Percentiles rank a stretch among this genome's conserved stretches.
These are phyloP conservation scores for Molossus molossus DNA, from an alignment of 2,797 vertebrate species.

Conservation along the genomic window DNA sequence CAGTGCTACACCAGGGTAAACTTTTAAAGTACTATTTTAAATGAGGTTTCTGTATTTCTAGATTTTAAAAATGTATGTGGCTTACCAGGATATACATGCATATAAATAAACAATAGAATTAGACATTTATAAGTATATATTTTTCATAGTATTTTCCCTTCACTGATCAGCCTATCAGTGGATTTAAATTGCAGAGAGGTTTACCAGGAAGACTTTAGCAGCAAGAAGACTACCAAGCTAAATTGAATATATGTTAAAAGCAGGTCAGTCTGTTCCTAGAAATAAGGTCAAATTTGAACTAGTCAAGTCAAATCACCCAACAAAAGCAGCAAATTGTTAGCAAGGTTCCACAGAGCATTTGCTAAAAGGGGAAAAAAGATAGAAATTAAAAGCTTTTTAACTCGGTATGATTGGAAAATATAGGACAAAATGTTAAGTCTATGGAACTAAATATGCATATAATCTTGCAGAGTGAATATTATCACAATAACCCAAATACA, in stretches of 20 bases:
- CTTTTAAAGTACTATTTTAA: slow-evolving; percentile 47
- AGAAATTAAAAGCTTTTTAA: slow-evolving; percentile 1
- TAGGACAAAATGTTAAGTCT: slow-evolving; percentile 30
- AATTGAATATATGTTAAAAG: neutral
- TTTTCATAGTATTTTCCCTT: slow-evolving; percentile 20
- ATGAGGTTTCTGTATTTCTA: slow-evolving; percentile 43
- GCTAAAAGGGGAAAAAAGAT: neutral
- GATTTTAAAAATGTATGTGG: neutral
- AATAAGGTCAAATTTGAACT: slow-evolving; percentile 59
- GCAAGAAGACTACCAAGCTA: neutral
- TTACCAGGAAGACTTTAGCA: slow-evolving; percentile 43
- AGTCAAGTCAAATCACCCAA: slow-evolving; percentile 47
- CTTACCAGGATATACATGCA: neutral
- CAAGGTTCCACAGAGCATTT: neutral
- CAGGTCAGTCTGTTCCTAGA: slow-evolving; percentile 35
- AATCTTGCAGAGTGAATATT: neutral
- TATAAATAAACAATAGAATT: slow-evolving; percentile 2
- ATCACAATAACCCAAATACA: neutral
- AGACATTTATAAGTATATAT: slow-evolving; percentile 4
- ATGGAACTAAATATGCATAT: neutral
- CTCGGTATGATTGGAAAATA: neutral
- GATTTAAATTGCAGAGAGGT: neutral
- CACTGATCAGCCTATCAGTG: neutral
- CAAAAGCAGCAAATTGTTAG: slow-evolving; percentile 56
- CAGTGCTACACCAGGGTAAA: neutral